These are phyloP conservation scores for Pogonus chalceus DNA, from an alignment of 1,140 invertebrate genomes.

Conservation along the genomic window DNA sequence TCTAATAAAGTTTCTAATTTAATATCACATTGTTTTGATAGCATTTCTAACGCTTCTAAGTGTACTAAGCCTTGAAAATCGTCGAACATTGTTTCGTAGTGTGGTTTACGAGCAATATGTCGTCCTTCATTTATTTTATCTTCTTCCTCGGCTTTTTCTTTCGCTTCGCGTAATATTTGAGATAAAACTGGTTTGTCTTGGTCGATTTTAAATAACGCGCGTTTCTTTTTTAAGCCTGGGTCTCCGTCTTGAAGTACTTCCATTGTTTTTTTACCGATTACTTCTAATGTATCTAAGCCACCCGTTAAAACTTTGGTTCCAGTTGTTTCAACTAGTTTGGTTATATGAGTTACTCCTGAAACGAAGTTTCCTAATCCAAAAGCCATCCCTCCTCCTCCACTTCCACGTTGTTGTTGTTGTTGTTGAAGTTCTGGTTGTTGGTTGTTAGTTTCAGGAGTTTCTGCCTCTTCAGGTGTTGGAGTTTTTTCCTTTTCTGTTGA, in stretches of 20 bases:
- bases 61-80: constrained; percentile 81
- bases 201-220: constrained; percentile 59
- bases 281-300: constrained; percentile 79
- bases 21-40: constrained; percentile 72
- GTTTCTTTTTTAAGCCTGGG: constrained; percentile 73
- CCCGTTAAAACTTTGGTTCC: constrained; percentile 72
- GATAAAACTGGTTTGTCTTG: constrained; percentile 48
- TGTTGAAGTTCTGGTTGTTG: constrained; percentile 15
- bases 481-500: constrained; percentile 11
- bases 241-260: constrained; percentile 84
- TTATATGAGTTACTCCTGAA: constrained; percentile 52
- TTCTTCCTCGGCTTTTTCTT: constrained; percentile 63
- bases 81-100: constrained; percentile 79
- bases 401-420: constrained; percentile 17
- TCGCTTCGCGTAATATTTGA: constrained; percentile 70
- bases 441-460: background rate
- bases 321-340: constrained; percentile 59
- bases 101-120: constrained; percentile 47
- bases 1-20: constrained; percentile 56
- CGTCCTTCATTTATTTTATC: constrained; percentile 50
- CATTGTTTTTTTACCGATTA: constrained; percentile 89
- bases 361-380: constrained; percentile 55
- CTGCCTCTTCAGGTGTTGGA: background rate
- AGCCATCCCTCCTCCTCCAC: too few species aligned
- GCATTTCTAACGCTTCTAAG: constrained; percentile 80